These are phyloP conservation scores for Alectura lathami DNA, from an alignment of 2,113 vertebrate genomes.

Conservation along the genomic window DNA sequence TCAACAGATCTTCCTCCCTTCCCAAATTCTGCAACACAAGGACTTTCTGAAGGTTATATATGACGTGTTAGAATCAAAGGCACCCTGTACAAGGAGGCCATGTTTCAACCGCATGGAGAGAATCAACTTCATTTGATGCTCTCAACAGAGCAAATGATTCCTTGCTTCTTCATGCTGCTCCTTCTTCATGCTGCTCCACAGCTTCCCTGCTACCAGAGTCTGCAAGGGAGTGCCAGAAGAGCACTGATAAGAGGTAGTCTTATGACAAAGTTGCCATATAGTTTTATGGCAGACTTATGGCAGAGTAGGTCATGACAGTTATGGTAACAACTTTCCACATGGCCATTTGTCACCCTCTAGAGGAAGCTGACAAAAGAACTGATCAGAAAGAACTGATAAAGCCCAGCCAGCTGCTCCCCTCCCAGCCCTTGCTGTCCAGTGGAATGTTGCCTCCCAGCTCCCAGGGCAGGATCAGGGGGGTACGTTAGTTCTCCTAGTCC, in stretches of 20 bases:
- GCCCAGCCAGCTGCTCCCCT: not conserved
- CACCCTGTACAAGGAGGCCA: not conserved
- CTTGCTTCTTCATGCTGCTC: not conserved
- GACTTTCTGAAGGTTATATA: not conserved
- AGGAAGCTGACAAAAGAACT: not conserved
- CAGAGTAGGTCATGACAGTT: not conserved
- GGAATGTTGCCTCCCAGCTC: not conserved
- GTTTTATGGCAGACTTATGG: not conserved
- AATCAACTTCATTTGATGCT: not conserved
- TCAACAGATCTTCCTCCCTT: not conserved
- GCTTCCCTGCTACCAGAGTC: not conserved
- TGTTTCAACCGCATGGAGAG: not conserved
- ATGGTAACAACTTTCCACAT: not conserved
- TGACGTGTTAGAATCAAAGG: not conserved
- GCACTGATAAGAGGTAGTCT: not conserved
- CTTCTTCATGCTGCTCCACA: not conserved
- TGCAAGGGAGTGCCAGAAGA: not conserved
- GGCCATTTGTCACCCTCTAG: conserved; percentile 50
- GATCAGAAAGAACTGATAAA: not conserved
- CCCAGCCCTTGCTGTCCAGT: not conserved
- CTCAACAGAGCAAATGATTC: not conserved
- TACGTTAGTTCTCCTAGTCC: not conserved
- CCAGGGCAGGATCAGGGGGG: not conserved
- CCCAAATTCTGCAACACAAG: not conserved
- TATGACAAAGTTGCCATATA: not conserved